Base-by-base conservation (phyloP, 2,113 vertebrate species). In the Alectura lathami region DNA sequence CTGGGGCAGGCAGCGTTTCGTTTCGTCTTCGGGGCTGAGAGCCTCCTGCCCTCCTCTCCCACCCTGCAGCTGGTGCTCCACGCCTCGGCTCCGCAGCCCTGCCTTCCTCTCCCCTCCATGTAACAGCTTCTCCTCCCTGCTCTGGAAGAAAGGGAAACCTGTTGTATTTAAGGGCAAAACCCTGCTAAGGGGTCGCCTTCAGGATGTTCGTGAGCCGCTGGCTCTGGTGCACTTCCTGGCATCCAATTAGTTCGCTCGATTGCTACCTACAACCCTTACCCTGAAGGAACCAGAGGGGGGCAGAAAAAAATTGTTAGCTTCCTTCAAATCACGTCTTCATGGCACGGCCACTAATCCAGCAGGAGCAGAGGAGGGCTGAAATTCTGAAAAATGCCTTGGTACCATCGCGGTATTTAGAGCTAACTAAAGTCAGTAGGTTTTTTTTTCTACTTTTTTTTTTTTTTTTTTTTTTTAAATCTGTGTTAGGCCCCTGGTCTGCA, bases 331-430 rank as follows among this genome's bases (percentile, higher is more conserved):
- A 13, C 0, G 0, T 62, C 17, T 8, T 48, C 3, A 3, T 21
- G 42, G 12, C 4, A 1, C 11, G 53, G 74, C 32, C n/a, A 2
- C 18, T 29, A 26, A 29, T 20, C 38, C 24, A 5, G 43, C 5
- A 8, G 72, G 53, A 70, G 17, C 14, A 2, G 24, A 18, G 43
- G 2, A 30, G 30, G 74, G 5, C 9, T 4, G 43, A n/a, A 51
- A 70, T 43, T 7, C 26, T 22, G 8, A 11, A 30, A 78, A 50
- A 23, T 40, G 3, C 60, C 29, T n/a, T 12, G 4, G 12, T 18
- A 15, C 12, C 4, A 0, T 3, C 38, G 2, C 2, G 0, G 3
- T 9, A 82, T 74, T 27, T 14, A 38, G 40, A 76, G 27, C 24
- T 45, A 29, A 13, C 43, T 83, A 11, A 34, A 84, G 16, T 32